These are phyloP conservation scores for Oncorhynchus nerka DNA, from an alignment of 2,113 vertebrate genomes.

Conservation along the genomic window DNA sequence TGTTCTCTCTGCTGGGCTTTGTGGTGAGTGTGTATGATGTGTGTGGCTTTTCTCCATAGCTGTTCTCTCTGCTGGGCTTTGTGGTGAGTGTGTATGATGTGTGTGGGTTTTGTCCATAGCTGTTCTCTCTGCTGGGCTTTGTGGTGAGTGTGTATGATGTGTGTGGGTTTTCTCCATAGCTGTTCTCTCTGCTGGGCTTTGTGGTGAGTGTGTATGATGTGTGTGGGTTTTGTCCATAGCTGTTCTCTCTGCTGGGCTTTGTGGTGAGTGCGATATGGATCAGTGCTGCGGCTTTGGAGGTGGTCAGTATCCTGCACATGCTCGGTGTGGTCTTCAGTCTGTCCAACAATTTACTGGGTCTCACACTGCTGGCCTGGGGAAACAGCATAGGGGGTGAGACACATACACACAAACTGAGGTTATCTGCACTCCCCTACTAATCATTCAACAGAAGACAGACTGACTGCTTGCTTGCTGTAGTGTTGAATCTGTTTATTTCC, in stretches of 20 bases:
- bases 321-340: conserved; percentile 86
- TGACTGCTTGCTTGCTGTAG: neutral
- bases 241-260: conserved; percentile 91
- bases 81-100: no score
- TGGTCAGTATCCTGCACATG: conserved; percentile 88
- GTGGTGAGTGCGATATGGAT: conserved; percentile 91
- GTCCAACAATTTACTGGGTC: conserved; percentile 93
- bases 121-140: neutral
- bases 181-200: neutral
- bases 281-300: conserved; percentile 83
- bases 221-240: conserved; percentile 58
- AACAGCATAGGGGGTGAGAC: conserved; percentile 89
- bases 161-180: no score
- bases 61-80: no score
- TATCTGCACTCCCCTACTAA: neutral
- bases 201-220: no score
- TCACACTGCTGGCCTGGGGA: conserved; percentile 96
- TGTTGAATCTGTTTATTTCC: conserved; percentile 24
- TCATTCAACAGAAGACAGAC: neutral
- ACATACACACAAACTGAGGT: neutral
- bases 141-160: no score
- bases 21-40: no score
- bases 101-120: no score
- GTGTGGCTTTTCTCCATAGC: no score
- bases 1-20: no score